Evolutionary conservation across 2,113 vertebrate species (phyloP).

Genomic region (Tor tambroides): DNA sequence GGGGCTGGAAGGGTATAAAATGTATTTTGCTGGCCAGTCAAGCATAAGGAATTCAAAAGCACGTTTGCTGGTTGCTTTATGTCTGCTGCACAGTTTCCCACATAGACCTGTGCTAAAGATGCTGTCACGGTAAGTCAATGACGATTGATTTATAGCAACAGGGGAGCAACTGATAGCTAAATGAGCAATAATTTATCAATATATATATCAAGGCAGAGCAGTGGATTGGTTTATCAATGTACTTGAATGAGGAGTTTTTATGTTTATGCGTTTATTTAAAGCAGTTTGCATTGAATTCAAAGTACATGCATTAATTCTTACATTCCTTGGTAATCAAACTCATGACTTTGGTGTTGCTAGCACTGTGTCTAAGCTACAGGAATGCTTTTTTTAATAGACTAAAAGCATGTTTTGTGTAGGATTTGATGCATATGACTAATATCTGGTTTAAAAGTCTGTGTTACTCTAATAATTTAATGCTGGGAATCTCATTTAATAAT

Average conservation of each 20-base stretch:
- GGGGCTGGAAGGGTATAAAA: slow-evolving; percentile 67
- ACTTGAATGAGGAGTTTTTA: background rate
- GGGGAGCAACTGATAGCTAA: background rate
- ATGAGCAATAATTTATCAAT: background rate
- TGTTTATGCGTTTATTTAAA: background rate
- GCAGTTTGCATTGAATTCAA: background rate
- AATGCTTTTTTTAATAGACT: background rate
- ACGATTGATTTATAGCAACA: background rate
- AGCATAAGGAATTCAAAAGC: slow-evolving; percentile 65
- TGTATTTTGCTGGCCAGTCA: slow-evolving; percentile 62
- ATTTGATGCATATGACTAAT: background rate
- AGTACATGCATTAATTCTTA: background rate
- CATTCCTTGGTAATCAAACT: background rate
- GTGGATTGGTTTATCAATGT: background rate
- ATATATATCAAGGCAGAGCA: background rate
- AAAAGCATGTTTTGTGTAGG: background rate
- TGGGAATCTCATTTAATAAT: background rate
- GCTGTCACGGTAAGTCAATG: slow-evolving; percentile 66
- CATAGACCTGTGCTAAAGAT: slow-evolving; percentile 63
- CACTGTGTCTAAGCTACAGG: background rate
- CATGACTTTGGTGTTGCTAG: background rate
- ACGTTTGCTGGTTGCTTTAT: slow-evolving; percentile 59
- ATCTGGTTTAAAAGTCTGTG: background rate
- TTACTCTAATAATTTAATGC: background rate
- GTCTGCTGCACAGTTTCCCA: slow-evolving; percentile 59